Conservation (phyloP, 1,140 invertebrate genomes). For the Hyposmocoma kahamanoa region DNA sequence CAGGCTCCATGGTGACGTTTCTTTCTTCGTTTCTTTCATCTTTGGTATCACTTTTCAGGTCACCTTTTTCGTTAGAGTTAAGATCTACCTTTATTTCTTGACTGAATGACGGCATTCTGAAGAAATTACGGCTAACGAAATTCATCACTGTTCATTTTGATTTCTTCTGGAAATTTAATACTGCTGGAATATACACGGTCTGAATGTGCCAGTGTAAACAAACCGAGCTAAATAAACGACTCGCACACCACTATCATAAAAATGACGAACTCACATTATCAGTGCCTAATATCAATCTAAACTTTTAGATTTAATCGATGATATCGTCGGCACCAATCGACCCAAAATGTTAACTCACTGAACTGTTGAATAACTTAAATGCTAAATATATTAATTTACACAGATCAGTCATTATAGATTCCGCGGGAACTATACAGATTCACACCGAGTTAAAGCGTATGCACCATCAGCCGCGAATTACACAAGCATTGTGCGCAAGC, state of each 20-base stretch:
- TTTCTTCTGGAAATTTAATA: constrained; percentile 1
- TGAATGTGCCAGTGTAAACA: constrained; percentile 6
- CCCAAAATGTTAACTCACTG: constrained; percentile 31
- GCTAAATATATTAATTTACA: constrained; percentile 25
- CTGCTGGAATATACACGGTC: not conserved
- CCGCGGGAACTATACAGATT: constrained; percentile 41
- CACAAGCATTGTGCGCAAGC: constrained; percentile 56
- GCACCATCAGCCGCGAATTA: constrained; percentile 47
- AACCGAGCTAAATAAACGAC: constrained; percentile 18
- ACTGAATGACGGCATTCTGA: constrained; percentile 54
- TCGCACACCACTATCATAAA: constrained; percentile 20
- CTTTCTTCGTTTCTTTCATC: constrained; percentile 34
- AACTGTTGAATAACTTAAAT: constrained; percentile 21
- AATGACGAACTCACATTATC: constrained; percentile 17
- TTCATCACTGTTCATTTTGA: constrained; percentile 14
- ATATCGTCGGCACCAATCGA: constrained; percentile 18
- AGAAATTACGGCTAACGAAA: constrained; percentile 23
- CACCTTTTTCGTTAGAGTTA: constrained; percentile 44
- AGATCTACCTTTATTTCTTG: constrained; percentile 59
- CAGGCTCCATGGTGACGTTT: constrained; percentile 26
- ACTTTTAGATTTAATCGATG: constrained; percentile 24
- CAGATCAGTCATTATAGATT: constrained; percentile 42
- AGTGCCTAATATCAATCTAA: constrained; percentile 14
- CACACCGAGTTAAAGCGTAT: constrained; percentile 35
- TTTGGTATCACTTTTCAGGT: constrained; percentile 34